Evolutionary conservation across 2,888 invertebrate genomes (phyloP), one percentile per base, ranked within the genome.

Genomic region (Sericinus montela): DNA sequence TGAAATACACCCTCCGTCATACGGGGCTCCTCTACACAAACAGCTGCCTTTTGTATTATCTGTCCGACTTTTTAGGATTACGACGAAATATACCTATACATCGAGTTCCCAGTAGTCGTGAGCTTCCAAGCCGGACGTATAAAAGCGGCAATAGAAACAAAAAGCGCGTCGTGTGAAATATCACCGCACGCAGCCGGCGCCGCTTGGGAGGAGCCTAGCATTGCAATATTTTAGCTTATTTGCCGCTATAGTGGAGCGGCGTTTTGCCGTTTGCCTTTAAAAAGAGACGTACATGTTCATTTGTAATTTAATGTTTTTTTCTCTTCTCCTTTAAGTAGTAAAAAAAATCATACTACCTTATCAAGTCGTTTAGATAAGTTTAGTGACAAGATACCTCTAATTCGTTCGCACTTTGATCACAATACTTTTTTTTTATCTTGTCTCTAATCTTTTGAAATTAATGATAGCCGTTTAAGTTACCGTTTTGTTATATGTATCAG

Each of bases 111-210:
- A 44, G 52, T 51, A 48, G 38, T 47, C 51, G 54, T 46, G n/a
- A 32, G 54, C 52, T 55, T 54, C 49, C 52, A 45, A 46, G 52
- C 51, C 53, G 45, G 53, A 51, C 59, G 57, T 58, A 57, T 57
- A 57, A 56, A 45, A 51, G 55, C 51, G 56, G 64, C 52, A 64
- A 66, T 65, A 65, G 67, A 65, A 66, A 62, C 63, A 63, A 65
- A 59, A 63, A 62, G 57, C 57, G 61, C 62, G 59, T 61, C 58
- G 56, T 65, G 61, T 67, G 62, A 69, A 67, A 70, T 72, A 70
- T 70, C 65, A 56, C 69, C 62, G 60, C 60, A 52, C 59, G 38
- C 47, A 39, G 29, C 39, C 30, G 49, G 36, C 43, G 37, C 40
- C 50, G 48, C 46, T 15, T 45, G 44, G 52, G 49, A 34, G 30